Evolutionary conservation across 1,140 invertebrate species (phyloP).

Genomic region (Anoplophora glabripennis): DNA sequence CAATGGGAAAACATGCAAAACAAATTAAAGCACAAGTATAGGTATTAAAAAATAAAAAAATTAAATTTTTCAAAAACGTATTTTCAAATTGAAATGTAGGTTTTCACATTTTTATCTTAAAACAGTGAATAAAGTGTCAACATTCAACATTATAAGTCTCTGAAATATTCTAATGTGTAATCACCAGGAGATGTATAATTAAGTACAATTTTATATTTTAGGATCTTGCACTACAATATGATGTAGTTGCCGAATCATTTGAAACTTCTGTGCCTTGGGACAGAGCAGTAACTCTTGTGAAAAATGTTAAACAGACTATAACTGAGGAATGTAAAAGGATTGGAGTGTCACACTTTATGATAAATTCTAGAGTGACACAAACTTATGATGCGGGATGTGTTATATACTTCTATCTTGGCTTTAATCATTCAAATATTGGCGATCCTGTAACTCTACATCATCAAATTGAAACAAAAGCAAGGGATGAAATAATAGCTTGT

Average conservation of each 20-base stretch:
- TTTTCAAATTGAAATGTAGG: too few species aligned
- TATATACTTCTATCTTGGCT: slow-evolving; percentile 97
- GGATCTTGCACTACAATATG: slow-evolving; percentile 89
- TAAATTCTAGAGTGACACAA: slow-evolving; percentile 89
- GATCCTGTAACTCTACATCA: slow-evolving; percentile 84
- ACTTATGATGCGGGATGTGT: slow-evolving; percentile 96
- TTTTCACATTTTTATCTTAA: too few species aligned
- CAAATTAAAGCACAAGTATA: too few species aligned
- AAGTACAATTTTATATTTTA: too few species aligned
- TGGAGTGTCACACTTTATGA: slow-evolving; percentile 62
- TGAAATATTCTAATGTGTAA: too few species aligned
- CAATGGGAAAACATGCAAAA: too few species aligned
- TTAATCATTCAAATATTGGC: slow-evolving; percentile 68
- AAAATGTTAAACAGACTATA: slow-evolving; percentile 85
- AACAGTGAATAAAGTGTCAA: too few species aligned
- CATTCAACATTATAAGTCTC: too few species aligned
- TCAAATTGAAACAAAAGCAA: slow-evolving; percentile 73
- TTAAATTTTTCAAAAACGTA: too few species aligned
- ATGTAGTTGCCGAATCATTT: slow-evolving; percentile 92
- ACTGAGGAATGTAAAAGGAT: slow-evolving; percentile 67
- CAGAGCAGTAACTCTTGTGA: slow-evolving; percentile 75
- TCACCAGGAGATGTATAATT: too few species aligned
- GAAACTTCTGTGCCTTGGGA: slow-evolving; percentile 98
- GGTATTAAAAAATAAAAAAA: too few species aligned
- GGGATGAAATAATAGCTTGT: slow-evolving; percentile 87